Evolutionary conservation across 2,797 vertebrate genomes (phyloP).

Genomic region (Enteromius anoplus): DNA sequence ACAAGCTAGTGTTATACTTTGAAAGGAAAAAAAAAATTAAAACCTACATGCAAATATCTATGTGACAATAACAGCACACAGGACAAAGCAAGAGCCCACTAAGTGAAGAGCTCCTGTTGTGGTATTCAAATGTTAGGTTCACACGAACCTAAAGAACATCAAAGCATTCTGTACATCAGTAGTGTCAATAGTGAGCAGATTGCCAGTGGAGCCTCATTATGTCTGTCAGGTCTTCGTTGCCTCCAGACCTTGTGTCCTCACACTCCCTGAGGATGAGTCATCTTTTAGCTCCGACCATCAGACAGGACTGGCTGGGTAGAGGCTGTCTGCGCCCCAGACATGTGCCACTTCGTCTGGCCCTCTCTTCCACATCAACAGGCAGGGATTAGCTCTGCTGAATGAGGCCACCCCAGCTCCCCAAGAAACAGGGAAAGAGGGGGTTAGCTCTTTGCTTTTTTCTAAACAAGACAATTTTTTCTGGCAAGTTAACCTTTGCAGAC

Average conservation of each 20-base stretch:
- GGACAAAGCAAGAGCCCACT: neutral
- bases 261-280: conserved; percentile 63
- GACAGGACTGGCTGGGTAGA: conserved; percentile 61
- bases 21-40: neutral
- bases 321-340: conserved; percentile 59
- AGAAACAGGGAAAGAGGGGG: conserved; percentile 36
- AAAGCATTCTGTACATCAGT: conserved; percentile 21
- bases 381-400: conserved; percentile 48
- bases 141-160: neutral
- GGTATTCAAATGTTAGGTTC: neutral
- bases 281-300: conserved; percentile 59
- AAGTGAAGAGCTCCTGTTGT: neutral
- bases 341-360: conserved; percentile 61
- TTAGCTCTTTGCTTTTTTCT: conserved; percentile 15
- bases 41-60: conserved; percentile 1
- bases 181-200: conserved; percentile 48
- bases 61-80: neutral
- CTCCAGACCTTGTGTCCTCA: conserved; percentile 63
- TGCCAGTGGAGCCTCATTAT: conserved; percentile 50
- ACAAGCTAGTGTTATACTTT: neutral
- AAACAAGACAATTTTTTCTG: conserved; percentile 28
- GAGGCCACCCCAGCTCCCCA: conserved; percentile 33
- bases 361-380: conserved; percentile 53
- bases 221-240: conserved; percentile 58
- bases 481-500: conserved; percentile 22